Conservation (phyloP, 2,888 invertebrate species). For the Agrochola macilenta region DNA sequence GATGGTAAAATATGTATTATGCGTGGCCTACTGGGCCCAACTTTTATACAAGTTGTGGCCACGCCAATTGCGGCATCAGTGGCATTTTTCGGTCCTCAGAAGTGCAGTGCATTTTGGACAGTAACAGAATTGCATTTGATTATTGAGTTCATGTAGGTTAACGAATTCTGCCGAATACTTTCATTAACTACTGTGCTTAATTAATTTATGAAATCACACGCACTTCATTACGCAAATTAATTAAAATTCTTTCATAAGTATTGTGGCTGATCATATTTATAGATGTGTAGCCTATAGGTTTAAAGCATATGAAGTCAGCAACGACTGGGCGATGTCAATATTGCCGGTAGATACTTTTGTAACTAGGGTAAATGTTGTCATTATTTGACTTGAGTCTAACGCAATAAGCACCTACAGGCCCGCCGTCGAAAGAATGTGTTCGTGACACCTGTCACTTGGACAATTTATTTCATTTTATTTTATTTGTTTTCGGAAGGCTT, state of each 20-base stretch:
- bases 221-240: not conserved
- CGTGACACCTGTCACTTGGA: no score
- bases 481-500: no score
- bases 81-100: no score
- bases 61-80: no score
- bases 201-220: conserved; percentile 2
- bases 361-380: conserved; percentile 37
- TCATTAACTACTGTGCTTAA: no score
- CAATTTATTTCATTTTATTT: no score
- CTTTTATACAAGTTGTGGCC: no score
- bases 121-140: not conserved
- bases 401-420: not conserved
- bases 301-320: not conserved
- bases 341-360: conserved; percentile 21
- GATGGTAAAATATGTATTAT: no score
- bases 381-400: conserved; percentile 20
- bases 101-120: no score
- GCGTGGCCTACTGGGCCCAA: no score
- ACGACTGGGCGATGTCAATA: conserved; percentile 25
- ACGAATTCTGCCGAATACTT: not conserved
- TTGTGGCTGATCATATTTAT: not conserved
- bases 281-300: not conserved
- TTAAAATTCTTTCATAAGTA: not conserved
- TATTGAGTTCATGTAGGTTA: not conserved
- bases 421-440: no score